phyloP scores from a whole-genome alignment of 2,888 invertebrate genomes.

The Argyresthia goedartella region DNA sequence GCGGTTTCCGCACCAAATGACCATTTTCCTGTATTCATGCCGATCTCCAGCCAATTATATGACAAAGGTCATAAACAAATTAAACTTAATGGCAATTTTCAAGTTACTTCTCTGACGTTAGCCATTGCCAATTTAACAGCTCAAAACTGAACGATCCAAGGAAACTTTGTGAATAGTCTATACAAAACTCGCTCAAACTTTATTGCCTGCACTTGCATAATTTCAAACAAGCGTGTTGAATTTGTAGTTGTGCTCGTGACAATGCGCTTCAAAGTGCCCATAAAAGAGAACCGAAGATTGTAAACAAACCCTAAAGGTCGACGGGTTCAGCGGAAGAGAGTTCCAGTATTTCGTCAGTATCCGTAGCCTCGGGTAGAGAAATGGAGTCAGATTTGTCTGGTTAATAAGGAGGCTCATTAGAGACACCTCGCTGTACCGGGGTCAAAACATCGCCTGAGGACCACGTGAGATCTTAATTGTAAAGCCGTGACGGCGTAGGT shows the following conservation, averaged over 20 bases:
- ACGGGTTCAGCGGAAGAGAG: background rate
- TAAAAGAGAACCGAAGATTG: no score
- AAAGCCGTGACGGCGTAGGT: constrained; percentile 2
- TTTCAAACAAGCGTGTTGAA: background rate
- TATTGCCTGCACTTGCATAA: background rate
- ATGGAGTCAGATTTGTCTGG: constrained; percentile 23
- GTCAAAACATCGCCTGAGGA: constrained; percentile 2
- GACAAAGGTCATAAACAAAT: background rate
- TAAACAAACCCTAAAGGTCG: background rate
- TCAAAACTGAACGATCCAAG: no score
- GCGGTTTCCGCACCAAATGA: background rate
- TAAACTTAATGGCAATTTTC: background rate
- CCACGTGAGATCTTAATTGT: constrained; percentile 7
- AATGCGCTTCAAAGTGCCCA: background rate
- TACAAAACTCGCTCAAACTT: background rate
- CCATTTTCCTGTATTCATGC: background rate
- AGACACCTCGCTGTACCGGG: constrained; percentile 15
- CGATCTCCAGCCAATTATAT: background rate
- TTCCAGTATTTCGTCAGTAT: background rate
- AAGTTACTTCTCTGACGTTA: background rate
- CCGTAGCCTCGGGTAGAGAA: constrained; percentile 23
- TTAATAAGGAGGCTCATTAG: constrained; percentile 20
- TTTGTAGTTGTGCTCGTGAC: background rate
- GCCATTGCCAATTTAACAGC: no score
- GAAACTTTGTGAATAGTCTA: background rate